These are phyloP conservation scores for Schizaphis graminum DNA, from an alignment of 2,888 invertebrate genomes.

Conservation along the genomic window DNA sequence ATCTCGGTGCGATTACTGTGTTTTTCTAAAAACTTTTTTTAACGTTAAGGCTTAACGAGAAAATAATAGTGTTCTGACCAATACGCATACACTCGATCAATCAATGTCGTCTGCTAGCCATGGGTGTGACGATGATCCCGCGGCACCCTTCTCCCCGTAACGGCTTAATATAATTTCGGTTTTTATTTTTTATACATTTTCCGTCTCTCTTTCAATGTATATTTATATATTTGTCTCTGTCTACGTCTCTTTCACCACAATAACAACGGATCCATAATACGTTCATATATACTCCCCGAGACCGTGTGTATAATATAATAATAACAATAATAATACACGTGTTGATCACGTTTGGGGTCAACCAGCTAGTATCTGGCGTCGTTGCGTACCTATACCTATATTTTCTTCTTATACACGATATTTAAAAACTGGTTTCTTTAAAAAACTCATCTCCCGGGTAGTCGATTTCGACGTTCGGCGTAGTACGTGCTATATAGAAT, in stretches of 20 bases:
- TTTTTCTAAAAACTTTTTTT: constrained; percentile 19
- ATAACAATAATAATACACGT: neutral
- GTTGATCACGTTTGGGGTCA: neutral
- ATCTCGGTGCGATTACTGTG: neutral
- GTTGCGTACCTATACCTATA: neutral
- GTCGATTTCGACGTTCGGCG: neutral
- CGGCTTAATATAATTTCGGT: constrained; percentile 14
- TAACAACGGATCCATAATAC: constrained; percentile 30
- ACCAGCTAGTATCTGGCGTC: neutral
- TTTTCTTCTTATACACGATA: neutral
- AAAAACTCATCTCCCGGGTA: neutral
- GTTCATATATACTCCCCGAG: neutral
- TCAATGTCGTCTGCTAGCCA: constrained; percentile 43
- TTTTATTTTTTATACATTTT: constrained; percentile 17
- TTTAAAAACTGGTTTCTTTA: constrained; percentile 38
- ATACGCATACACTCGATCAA: constrained; percentile 26
- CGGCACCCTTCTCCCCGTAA: neutral
- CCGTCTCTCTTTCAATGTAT: neutral
- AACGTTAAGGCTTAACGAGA: constrained; percentile 34
- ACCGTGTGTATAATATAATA: neutral
- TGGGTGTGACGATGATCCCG: constrained; percentile 11
- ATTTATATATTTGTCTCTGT: neutral
- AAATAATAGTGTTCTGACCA: constrained; percentile 44
- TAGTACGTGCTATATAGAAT: neutral
- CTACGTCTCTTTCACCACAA: neutral